Base-by-base conservation (phyloP, 2,113 vertebrate species). In the Channa maculata region DNA sequence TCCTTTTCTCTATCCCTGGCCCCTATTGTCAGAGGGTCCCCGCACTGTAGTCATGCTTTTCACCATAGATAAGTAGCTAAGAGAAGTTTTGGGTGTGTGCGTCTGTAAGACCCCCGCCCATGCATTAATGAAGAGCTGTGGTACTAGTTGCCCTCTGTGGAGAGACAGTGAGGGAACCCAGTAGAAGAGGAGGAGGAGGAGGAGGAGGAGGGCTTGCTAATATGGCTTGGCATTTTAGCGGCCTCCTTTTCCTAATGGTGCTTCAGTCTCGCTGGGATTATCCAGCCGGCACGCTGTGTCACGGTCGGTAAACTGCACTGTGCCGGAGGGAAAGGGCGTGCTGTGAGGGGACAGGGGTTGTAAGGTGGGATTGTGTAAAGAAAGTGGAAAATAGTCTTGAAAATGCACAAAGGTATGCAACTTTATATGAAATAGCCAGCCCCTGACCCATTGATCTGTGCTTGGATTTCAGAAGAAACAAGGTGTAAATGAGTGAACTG, bases 41-140 rank as follows among this genome's bases (percentile, higher is more conserved):
- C 3, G 51, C 64, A 57, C 65, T 70, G 65, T 73, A 84, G 89
- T 89, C 85, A 61, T 83, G 84, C 86, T 76, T 87, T 89, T 92
- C 90, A 91, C 75, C 55, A 68, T 10, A 67, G 82, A 90, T 90
- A 91, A 90, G 79, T 65, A 69, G 44, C 74, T 50, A 60, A 67
- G n/a, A 74, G 76, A 75, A 70, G 71, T 77, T 67, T 38, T 71
- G 12, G 58, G 65, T 24, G 5, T 75, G 71, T 24, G 54, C 33
- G 59, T 38, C 45, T 37, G 43, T 13, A 12, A 37, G 52, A 59
- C 45, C 34, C 66, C 15, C 67, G 51, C 76, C 46, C 61, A 79
- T 82, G 83, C 72, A 83, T 88, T 91, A 91, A 88, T 91, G 80
- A 87, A 90, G 85, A 89, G 83, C 78, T 83, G 67, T 49, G 11